These are phyloP conservation scores for Himalopsyche kuldschensis DNA, from an alignment of 2,888 invertebrate genomes.

Conservation along the genomic window DNA sequence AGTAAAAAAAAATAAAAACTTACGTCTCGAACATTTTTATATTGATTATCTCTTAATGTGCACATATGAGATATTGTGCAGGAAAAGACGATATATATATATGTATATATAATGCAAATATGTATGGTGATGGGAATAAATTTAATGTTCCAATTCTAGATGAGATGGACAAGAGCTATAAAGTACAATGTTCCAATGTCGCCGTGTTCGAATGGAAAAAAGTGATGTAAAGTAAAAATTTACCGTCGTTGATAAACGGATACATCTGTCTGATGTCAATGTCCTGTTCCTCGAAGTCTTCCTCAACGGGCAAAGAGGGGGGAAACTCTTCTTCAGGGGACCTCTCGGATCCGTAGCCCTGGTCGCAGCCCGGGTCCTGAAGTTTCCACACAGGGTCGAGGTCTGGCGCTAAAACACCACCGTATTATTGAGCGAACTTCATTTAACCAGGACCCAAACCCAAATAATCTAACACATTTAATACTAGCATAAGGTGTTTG, in stretches of 20 bases:
- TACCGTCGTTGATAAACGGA: constrained; percentile 72
- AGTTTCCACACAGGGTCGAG: constrained; percentile 60
- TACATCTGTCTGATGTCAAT: constrained; percentile 65
- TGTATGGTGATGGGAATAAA: neutral
- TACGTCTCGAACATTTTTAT: no score
- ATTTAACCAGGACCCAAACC: neutral
- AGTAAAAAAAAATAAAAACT: no score
- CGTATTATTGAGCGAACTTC: neutral
- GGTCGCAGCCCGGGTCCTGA: constrained; percentile 65
- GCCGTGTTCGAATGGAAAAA: constrained; percentile 11
- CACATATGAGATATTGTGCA: no score
- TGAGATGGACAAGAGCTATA: constrained; percentile 12
- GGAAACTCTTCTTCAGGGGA: constrained; percentile 78
- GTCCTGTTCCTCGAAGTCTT: constrained; percentile 61
- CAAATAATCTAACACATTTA: neutral
- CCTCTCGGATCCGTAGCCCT: constrained; percentile 75
- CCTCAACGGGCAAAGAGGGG: constrained; percentile 62
- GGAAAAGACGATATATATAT: no score
- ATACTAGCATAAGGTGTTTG: neutral
- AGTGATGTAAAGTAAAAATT: constrained; percentile 42
- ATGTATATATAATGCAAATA: no score
- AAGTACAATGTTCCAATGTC: constrained; percentile 3
- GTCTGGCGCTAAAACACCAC: constrained; percentile 42
- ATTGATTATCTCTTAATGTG: no score
- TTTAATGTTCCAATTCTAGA: neutral